Conservation (phyloP, 2,888 invertebrate species). For the Pristionchus arcanus region DNA sequence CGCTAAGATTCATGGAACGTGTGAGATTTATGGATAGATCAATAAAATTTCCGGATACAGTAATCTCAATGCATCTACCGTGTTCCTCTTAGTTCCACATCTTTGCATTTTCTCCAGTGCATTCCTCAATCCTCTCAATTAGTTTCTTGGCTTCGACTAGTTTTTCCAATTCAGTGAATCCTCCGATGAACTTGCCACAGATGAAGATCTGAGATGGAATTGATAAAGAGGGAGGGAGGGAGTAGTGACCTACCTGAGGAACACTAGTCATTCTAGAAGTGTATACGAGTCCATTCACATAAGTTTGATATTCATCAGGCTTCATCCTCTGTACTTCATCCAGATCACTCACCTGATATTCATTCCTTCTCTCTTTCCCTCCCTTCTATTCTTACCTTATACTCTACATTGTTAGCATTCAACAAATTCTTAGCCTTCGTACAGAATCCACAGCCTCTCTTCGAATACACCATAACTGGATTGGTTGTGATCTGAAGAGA, state of each 20-base stretch:
- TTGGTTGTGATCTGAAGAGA: background rate
- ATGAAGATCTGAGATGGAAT: constrained; percentile 66
- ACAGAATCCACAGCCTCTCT: constrained; percentile 64
- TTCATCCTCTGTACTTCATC: constrained; percentile 61
- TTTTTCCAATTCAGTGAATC: constrained; percentile 73
- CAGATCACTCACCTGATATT: constrained; percentile 63
- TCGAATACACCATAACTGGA: constrained; percentile 61
- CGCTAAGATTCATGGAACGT: background rate
- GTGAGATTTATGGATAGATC: background rate
- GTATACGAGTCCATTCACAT: constrained; percentile 67
- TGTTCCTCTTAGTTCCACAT: background rate
- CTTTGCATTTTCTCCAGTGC: constrained; percentile 52
- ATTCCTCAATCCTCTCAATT: constrained; percentile 52
- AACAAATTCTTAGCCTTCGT: constrained; percentile 63
- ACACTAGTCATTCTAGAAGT: constrained; percentile 67
- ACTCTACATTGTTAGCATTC: constrained; percentile 58
- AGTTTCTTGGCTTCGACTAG: constrained; percentile 70
- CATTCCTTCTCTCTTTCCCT: background rate
- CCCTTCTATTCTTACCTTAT: constrained; percentile 56
- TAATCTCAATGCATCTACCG: constrained; percentile 25
- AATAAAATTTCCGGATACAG: background rate
- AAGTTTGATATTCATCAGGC: constrained; percentile 66
- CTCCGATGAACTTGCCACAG: constrained; percentile 70
- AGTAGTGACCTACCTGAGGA: constrained; percentile 62
- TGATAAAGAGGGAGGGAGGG: background rate